Conservation (phyloP, 2,888 invertebrate species). For the Ametastegia equiseti region DNA sequence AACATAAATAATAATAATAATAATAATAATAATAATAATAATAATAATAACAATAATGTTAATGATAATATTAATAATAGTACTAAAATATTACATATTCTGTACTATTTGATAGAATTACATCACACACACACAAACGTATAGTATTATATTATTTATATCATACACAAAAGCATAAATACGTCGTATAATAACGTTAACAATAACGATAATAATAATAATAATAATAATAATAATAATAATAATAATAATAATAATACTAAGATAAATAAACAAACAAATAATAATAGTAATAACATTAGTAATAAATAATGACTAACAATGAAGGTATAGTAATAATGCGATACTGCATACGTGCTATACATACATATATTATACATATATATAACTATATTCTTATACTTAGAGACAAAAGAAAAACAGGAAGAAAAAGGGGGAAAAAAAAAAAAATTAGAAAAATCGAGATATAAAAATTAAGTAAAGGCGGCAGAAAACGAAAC, state of each 20-base stretch:
- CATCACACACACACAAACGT: conserved; percentile 60
- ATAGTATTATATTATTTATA: conserved; percentile 68
- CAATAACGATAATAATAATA: conserved; percentile 59
- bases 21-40: not conserved
- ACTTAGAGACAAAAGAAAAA: conserved; percentile 59
- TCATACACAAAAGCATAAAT: not conserved
- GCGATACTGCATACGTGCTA: conserved; percentile 61
- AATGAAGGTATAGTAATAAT: too few species aligned
- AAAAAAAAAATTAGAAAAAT: conserved; percentile 43
- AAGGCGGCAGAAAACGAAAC: conserved; percentile 38
- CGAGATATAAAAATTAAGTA: conserved; percentile 31
- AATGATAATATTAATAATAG: conserved; percentile 14
- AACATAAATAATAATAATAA: conserved; percentile 7
- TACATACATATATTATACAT: too few species aligned
- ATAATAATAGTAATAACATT: conserved; percentile 65
- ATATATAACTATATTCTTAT: conserved; percentile 75
- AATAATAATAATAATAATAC: conserved; percentile 36
- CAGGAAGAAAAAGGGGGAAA: conserved; percentile 42
- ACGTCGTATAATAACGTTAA: conserved; percentile 9
- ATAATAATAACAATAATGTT: not conserved
- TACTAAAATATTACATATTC: not conserved
- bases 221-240: conserved; percentile 45
- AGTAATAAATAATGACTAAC: conserved; percentile 57
- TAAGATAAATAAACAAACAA: conserved; percentile 57
- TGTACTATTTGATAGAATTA: not conserved